phyloP scores from a whole-genome alignment of 2,888 invertebrate species.

The Sabellastarte sp. region DNA sequence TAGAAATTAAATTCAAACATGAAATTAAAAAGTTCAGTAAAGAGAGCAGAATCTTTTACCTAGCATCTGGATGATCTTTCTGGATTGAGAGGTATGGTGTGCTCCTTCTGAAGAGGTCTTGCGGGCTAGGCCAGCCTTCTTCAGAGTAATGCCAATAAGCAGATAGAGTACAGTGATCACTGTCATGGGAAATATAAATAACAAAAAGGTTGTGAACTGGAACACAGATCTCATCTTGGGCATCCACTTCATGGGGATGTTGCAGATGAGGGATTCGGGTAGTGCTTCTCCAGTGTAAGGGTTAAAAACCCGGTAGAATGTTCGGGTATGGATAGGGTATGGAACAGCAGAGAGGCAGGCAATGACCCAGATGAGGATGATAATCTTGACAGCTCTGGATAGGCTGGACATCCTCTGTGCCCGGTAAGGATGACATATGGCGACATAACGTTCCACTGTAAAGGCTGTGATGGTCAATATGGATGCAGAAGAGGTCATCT shows the following conservation, averaged over 20 bases:
- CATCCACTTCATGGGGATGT: slow-evolving; percentile 40
- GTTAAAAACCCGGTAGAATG: slow-evolving; percentile 37
- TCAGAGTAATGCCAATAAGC: slow-evolving; percentile 45
- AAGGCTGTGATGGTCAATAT: slow-evolving; percentile 89
- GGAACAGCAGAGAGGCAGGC: slow-evolving; percentile 71
- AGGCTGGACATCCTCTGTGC: slow-evolving; percentile 81
- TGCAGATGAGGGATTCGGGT: slow-evolving; percentile 45
- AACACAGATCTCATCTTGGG: slow-evolving; percentile 63
- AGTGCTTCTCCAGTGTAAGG: slow-evolving; percentile 35
- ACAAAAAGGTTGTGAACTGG: slow-evolving; percentile 77
- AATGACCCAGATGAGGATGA: slow-evolving; percentile 74
- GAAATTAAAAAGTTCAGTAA: too few relatives aligned
- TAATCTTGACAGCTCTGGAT: slow-evolving; percentile 77
- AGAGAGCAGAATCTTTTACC: slow-evolving; percentile 4
- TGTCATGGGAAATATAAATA: slow-evolving; percentile 75
- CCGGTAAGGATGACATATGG: slow-evolving; percentile 85
- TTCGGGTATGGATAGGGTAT: slow-evolving; percentile 46
- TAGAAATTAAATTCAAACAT: too few relatives aligned
- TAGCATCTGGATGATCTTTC: slow-evolving; percentile 4
- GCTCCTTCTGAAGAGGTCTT: slow-evolving; percentile 1
- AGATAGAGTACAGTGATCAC: slow-evolving; percentile 75
- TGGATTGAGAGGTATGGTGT: background rate
- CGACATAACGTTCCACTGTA: slow-evolving; percentile 83
- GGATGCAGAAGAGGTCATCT: slow-evolving; percentile 79
- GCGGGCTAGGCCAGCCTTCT: slow-evolving; percentile 34